Evolutionary conservation across 2,113 vertebrate species (phyloP), one percentile per base, ranked within the genome.

Genomic region (Pygoscelis adeliae): DNA sequence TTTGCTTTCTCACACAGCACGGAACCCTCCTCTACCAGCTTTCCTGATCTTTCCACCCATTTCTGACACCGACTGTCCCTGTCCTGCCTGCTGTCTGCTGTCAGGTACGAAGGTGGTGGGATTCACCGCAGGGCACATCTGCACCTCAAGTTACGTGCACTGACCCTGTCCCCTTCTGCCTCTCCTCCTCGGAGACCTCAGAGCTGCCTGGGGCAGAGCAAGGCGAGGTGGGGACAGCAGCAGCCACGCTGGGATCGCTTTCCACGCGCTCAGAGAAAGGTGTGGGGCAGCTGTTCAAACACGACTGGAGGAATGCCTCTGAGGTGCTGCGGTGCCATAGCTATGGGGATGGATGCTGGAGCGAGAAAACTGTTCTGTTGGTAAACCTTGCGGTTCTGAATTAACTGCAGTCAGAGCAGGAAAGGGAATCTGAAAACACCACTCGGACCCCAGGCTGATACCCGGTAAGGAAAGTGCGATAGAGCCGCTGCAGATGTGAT

Each of bases 251-350:
- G 30, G 38, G 46, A 77, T 70, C 0, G 0, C 79, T 63, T 72
- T 44, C 87, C 29, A n/a, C 0, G 2, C 0, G 5, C 34, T 32
- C 2, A 1, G 77, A 59, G 67, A n/a, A 71, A 58, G 52, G 23
- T 10, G 53, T 15, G 30, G 59, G 55, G 36, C 15, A 7, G 40
- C 3, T 15, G 34, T 84, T 72, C 49, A 21, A 50, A 38, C 10
- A 13, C 0, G 3, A 14, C 12, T 8, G 9, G 32, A 77, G 59
- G 40, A 66, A 86, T 2, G 5, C 62, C 32, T 70, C 82, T 44
- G 67, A 63, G 77, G 69, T 1, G 0, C 34, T 1, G 2, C 1
- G 1, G n/a, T 71, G 62, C 66, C 62, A 13, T 6, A 47, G 72
- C 70, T 67, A 26, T 2, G 4, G 61, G 42, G 65, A 21, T 11